Evolutionary conservation across 2,888 invertebrate species (phyloP), one percentile per base, ranked within the genome.

Genomic region (Nysson spinosus): DNA sequence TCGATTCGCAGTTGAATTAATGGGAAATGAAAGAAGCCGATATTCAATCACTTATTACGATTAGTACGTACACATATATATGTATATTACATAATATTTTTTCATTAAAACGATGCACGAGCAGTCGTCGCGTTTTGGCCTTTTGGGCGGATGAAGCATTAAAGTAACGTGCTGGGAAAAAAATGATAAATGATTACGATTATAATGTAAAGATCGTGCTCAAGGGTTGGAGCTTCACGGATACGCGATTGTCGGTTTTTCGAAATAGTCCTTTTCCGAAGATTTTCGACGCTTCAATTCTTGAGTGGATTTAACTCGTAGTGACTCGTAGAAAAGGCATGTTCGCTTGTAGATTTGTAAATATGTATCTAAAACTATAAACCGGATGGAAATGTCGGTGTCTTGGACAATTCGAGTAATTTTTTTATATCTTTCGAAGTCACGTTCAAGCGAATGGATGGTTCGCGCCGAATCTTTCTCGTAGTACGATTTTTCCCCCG

Each of bases 341-440:
- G 61, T 68, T 74, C 65, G 74, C 73, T 73, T 77, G 74, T 78
- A 79, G 77, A 80, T 75, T 79, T 76, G 73, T 79, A 75, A 66
- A 77, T 70, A 77, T 50, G 65, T 69, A 71, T 56, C 46, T 52
- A 49, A 24, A 58, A 22, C n/a, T 51, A 52, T 28, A 49, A 57
- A 4, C 56, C 52, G 49, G n/a, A 67, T 46, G 26, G 66, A 66
- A 70, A 64, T 63, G 69, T 75, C 61, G 72, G 63, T 55, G 54
- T 69, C 50, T 55, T 56, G 32, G 12, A 30, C 26, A 44, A 44
- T 35, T 40, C 58, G 35, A n/a, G 16, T 58, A 37, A 26, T 58
- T 62, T 55, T 55, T 56, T 44, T 62, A 50, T 50, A 24, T n/a
- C 11, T n/a, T 30, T 30, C 11, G 9, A 24, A 7, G 24, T 1